phyloP scores from a whole-genome alignment of 1,140 invertebrate species.

The Metaphire vulgaris region DNA sequence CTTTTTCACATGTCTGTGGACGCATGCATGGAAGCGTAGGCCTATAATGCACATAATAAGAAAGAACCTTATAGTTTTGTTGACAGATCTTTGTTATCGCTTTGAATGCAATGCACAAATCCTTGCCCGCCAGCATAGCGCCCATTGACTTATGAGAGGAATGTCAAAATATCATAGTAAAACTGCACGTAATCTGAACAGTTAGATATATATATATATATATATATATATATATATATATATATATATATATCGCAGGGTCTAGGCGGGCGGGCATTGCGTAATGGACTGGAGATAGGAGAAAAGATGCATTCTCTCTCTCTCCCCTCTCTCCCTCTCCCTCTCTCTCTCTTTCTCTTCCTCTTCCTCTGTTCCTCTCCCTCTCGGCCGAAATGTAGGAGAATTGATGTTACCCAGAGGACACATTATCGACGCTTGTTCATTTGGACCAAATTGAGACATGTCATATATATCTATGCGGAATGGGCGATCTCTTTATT shows the following conservation, averaged over 20 bases:
- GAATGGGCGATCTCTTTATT: neutral
- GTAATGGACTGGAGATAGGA: neutral
- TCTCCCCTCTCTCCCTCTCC: too few relatives aligned
- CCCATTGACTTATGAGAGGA: neutral
- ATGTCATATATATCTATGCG: slow-evolving; percentile 3
- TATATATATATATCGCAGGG: neutral
- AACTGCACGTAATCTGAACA: neutral
- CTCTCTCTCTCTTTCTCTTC: too few relatives aligned
- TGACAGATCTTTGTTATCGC: too few relatives aligned
- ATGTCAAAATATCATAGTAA: neutral
- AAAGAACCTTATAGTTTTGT: too few relatives aligned
- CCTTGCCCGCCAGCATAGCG: too few relatives aligned
- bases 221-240: too few relatives aligned
- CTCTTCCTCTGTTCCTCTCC: too few relatives aligned
- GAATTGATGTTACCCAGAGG: neutral
- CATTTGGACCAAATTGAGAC: neutral
- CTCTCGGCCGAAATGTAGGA: neutral
- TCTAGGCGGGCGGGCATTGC: neutral
- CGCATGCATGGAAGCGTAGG: too few relatives aligned
- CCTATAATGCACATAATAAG: too few relatives aligned
- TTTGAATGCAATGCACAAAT: too few relatives aligned
- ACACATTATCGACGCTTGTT: slow-evolving; percentile 2
- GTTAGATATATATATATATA: too few relatives aligned
- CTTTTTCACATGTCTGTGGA: too few relatives aligned
- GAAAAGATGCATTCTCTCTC: neutral